Percentiles rank a stretch among this genome's conserved stretches.
phyloP scores from a whole-genome alignment of 2,888 invertebrate species.

The Tromatobia lineatoria region DNA sequence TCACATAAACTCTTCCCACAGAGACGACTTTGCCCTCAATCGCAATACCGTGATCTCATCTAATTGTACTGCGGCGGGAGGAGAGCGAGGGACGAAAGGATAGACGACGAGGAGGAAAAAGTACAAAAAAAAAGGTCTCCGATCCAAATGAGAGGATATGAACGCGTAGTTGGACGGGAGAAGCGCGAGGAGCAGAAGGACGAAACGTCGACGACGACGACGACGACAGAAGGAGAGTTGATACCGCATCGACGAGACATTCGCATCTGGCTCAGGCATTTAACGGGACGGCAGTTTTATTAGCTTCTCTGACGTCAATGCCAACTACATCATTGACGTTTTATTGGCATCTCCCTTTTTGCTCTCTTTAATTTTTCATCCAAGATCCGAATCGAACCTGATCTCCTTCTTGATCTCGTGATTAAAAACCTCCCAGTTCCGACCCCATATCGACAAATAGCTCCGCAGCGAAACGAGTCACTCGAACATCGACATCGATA shows the following conservation, averaged over 20 bases:
- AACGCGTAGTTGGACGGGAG: slow-evolving; percentile 20
- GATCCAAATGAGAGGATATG: slow-evolving; percentile 53
- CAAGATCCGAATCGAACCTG: slow-evolving; percentile 53
- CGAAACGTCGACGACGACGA: slow-evolving; percentile 20
- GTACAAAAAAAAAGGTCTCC: slow-evolving; percentile 31
- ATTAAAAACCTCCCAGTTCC: slow-evolving; percentile 18
- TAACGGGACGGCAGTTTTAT: slow-evolving; percentile 78
- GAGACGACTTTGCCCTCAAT: slow-evolving; percentile 50
- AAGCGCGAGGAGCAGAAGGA: slow-evolving; percentile 9
- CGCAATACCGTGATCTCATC: slow-evolving; percentile 72
- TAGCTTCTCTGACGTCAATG: slow-evolving; percentile 79
- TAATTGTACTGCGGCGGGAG: slow-evolving; percentile 65
- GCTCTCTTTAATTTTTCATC: slow-evolving; percentile 23
- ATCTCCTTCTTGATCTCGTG: slow-evolving; percentile 15
- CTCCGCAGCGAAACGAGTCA: slow-evolving; percentile 2
- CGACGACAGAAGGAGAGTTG: slow-evolving; percentile 43
- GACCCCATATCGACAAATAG: slow-evolving; percentile 8
- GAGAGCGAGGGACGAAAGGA: slow-evolving; percentile 51
- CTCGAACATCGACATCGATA: slow-evolving; percentile 10
- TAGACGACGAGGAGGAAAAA: slow-evolving; percentile 18
- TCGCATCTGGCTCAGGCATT: slow-evolving; percentile 75
- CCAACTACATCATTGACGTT: slow-evolving; percentile 75
- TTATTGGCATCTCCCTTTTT: slow-evolving; percentile 68
- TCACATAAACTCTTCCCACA: slow-evolving; percentile 4
- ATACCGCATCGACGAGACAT: slow-evolving; percentile 57